A percentile compares a stretch with the other conserved stretches of the same genome.
These are phyloP conservation scores for Cyclopterus lumpus DNA, from an alignment of 2,797 vertebrate genomes.

Conservation along the genomic window DNA sequence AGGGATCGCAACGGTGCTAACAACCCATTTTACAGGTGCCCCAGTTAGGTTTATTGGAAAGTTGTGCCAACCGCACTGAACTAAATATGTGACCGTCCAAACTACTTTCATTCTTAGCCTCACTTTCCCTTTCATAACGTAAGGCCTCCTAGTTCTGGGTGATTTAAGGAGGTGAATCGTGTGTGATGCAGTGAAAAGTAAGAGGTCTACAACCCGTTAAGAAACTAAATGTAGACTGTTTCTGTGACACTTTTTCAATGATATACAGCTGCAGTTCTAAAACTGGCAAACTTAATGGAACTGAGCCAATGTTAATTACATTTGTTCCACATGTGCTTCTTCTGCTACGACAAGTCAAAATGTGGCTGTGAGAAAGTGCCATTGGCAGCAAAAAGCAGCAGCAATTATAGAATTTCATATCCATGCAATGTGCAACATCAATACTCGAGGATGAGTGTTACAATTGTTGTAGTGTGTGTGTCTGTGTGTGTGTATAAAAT, in stretches of 20 bases:
- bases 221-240: neutral
- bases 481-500: too few species aligned
- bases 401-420: too few species aligned
- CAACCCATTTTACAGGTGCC: slow-evolving; percentile 52
- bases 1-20: slow-evolving; percentile 55
- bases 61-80: slow-evolving; percentile 38
- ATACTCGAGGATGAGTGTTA: too few species aligned
- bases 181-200: slow-evolving; percentile 40
- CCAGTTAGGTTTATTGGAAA: slow-evolving; percentile 49
- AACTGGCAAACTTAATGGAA: too few species aligned
- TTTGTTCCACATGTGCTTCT: too few species aligned
- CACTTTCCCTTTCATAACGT: slow-evolving; percentile 32
- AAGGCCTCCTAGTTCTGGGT: slow-evolving; percentile 23
- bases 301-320: too few species aligned
- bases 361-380: too few species aligned
- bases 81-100: slow-evolving; percentile 43
- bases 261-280: neutral
- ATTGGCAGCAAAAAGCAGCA: too few species aligned
- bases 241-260: neutral
- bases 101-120: slow-evolving; percentile 38
- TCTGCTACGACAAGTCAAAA: too few species aligned
- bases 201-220: slow-evolving; percentile 7
- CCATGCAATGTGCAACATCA: too few species aligned
- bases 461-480: too few species aligned
- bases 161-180: slow-evolving; percentile 21